Evolutionary conservation across 92 coral and sea anemone genomes (phyloP).

Genomic region (Isaurus tuberculatus): DNA sequence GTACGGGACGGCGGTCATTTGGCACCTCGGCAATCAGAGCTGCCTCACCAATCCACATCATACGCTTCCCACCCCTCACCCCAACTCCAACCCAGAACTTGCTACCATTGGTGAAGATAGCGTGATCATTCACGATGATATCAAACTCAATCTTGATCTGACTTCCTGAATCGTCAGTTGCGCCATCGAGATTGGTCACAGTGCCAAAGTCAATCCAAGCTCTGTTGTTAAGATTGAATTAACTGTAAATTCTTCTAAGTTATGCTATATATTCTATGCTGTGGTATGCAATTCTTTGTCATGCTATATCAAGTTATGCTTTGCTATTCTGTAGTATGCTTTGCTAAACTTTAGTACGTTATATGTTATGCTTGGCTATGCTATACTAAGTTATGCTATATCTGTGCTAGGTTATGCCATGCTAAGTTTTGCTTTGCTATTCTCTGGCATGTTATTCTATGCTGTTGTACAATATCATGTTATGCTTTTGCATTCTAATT

Average conservation of each 20-base stretch:
- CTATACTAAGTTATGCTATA: background rate
- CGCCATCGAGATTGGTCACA: constrained; percentile 52
- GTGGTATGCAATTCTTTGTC: background rate
- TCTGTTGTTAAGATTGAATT: constrained; percentile 41
- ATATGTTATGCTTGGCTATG: background rate
- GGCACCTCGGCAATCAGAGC: constrained; percentile 80
- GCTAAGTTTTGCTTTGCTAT: background rate
- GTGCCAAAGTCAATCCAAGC: constrained; percentile 81
- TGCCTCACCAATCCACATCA: constrained; percentile 96
- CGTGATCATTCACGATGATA: constrained; percentile 84
- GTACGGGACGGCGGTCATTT: constrained; percentile 73
- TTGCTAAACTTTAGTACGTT: background rate
- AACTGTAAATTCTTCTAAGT: background rate
- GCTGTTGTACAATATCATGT: background rate
- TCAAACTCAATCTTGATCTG: constrained; percentile 75
- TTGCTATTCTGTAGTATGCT: background rate
- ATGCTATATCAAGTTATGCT: background rate
- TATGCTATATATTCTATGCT: background rate
- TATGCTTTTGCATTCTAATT: background rate
- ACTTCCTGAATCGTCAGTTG: constrained; percentile 55
- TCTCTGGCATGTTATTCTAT: background rate
- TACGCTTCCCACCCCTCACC: constrained; percentile 86
- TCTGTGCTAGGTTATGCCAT: background rate
- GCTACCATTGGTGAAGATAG: constrained; percentile 75
- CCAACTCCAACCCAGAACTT: constrained; percentile 96